Evolutionary conservation across 2,797 vertebrate genomes (phyloP), one percentile per base, ranked within the genome.

Genomic region (Hirundo rustica): DNA sequence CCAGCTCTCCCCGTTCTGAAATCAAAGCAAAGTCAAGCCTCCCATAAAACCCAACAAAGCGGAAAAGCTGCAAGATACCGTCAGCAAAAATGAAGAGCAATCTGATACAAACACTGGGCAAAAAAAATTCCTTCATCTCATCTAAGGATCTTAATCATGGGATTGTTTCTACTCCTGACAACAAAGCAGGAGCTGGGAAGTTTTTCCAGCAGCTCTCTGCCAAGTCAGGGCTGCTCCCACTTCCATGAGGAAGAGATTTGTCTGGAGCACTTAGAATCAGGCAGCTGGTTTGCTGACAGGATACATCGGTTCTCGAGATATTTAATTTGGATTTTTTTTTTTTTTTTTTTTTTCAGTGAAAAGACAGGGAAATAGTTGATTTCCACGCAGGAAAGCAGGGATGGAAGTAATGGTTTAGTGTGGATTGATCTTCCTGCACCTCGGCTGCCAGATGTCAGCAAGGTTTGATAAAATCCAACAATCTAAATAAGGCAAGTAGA

Each of bases 401-500:
- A 42, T 4, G 68, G 75, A 21, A 36, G 14, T 13, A 3, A 55
- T 1, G 25, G 9, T 17, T 47, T 16, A 7, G 12, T 0, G 10
- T 4, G 60, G 62, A 2, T 4, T 12, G 51, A 42, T 7, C 51
- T 10, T 38, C 32, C 51, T 0, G 3, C 11, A 42, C 5, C 26
- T 50, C 13, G 4, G 3, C 2, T 51, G 67, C 20, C 12, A 61
- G 19, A 48, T 21, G 53, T 16, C 62, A 66, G 70, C 60, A 20
- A 70, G 60, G 53, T 25, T 32, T 36, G 68, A 32, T 65, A 77
- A 54, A 50, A 45, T 2, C 54, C 44, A 50, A 3, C 6, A 5
- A 20, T 2, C 2, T 8, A 30, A 82, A 85, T 3, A 38, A 0
- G 4, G 26, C 8, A 2, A 44, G 16, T 0, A 62, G 51, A 40